Conservation (phyloP, 2,888 invertebrate species). For the Microctonus aethiopoides region DNA sequence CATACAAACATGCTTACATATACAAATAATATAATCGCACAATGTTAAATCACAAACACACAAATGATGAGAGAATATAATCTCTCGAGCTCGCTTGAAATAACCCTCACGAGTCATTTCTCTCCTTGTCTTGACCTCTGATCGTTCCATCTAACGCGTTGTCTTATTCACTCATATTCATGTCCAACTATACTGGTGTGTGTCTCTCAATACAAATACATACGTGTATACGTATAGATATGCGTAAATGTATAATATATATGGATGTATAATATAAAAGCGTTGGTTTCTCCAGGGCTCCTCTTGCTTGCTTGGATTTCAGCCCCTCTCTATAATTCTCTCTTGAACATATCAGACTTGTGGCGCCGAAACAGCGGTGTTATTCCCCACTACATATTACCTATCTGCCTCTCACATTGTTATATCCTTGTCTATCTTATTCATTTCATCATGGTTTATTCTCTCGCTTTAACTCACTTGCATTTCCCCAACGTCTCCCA, state of each 20-base stretch:
- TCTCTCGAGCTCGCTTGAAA: background rate
- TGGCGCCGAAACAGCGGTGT: constrained; percentile 9
- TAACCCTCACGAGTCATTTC: constrained; percentile 44
- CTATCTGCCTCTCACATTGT: background rate
- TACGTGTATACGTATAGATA: background rate
- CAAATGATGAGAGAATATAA: background rate
- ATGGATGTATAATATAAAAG: background rate
- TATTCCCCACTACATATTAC: constrained; percentile 5
- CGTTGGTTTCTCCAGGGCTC: constrained; percentile 10
- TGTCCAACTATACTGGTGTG: background rate
- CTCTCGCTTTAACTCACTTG: constrained; percentile 6
- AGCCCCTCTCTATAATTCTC: constrained; percentile 22
- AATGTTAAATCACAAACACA: background rate
- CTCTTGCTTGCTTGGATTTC: constrained; percentile 33
- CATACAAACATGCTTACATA: background rate
- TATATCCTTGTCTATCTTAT: background rate
- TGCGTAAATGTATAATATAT: too few relatives aligned
- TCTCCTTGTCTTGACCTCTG: constrained; percentile 26
- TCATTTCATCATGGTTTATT: background rate
- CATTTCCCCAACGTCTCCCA: background rate
- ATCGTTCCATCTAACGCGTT: constrained; percentile 43
- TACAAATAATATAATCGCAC: background rate
- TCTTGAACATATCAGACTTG: background rate
- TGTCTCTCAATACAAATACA: background rate
- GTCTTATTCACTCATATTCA: constrained; percentile 24